phyloP scores from a whole-genome alignment of 2,113 vertebrate species.

The Siniperca chuatsi region DNA sequence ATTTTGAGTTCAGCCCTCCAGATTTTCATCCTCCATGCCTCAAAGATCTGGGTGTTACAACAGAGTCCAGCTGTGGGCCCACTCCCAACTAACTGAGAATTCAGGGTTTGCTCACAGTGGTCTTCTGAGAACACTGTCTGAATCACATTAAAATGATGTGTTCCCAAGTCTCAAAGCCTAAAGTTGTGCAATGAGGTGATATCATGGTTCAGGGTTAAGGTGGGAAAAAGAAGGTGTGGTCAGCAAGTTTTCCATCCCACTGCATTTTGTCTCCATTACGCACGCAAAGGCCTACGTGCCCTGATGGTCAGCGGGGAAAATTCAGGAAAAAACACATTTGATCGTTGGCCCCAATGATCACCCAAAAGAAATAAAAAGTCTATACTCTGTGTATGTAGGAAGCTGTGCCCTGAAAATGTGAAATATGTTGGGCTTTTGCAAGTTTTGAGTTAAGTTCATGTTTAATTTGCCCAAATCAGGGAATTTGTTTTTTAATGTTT shows the following conservation, averaged over 20 bases:
- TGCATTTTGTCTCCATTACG: slow-evolving; percentile 40
- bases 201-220: slow-evolving; percentile 67
- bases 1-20: slow-evolving; percentile 9
- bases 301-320: slow-evolving; percentile 20
- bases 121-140: slow-evolving; percentile 65
- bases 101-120: slow-evolving; percentile 43
- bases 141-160: slow-evolving; percentile 66
- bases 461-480: neutral
- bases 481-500: neutral
- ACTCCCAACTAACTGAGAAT: slow-evolving; percentile 65
- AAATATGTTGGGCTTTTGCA: neutral
- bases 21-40: slow-evolving; percentile 29
- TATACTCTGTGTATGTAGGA: neutral
- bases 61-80: slow-evolving; percentile 65
- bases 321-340: neutral
- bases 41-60: slow-evolving; percentile 42
- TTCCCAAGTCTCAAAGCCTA: slow-evolving; percentile 47
- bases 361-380: neutral
- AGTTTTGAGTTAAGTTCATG: neutral
- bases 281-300: neutral
- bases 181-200: slow-evolving; percentile 73
- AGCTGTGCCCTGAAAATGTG: neutral
- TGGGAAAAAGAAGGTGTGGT: slow-evolving; percentile 65
- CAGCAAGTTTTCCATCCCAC: slow-evolving; percentile 49
- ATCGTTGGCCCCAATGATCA: neutral